phyloP scores from a whole-genome alignment of 2,113 vertebrate species.

The Pipa parva region DNA sequence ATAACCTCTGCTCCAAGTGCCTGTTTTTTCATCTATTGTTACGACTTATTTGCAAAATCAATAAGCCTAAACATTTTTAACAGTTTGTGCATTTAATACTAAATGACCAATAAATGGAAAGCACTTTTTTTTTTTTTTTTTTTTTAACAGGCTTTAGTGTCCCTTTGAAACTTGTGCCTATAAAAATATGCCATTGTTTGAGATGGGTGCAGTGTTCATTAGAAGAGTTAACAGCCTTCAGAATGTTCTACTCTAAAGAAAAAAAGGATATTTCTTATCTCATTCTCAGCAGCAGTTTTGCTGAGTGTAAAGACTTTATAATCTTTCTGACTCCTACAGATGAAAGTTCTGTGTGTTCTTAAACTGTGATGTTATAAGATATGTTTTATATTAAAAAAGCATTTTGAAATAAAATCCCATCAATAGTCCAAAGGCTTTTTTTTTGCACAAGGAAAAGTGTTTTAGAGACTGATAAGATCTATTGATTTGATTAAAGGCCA shows the following conservation, averaged over 20 bases:
- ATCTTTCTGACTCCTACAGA: conserved; percentile 28
- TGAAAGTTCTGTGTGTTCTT: conserved; percentile 24
- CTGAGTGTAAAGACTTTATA: conserved; percentile 34
- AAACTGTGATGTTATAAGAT: conserved; percentile 28
- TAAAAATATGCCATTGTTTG: too few relatives aligned
- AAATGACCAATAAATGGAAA: too few relatives aligned
- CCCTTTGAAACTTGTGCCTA: too few relatives aligned
- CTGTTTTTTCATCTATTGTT: too few relatives aligned
- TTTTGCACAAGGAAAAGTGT: background rate
- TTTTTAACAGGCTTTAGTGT: too few relatives aligned
- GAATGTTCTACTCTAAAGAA: conserved; percentile 5
- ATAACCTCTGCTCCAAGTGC: too few relatives aligned
- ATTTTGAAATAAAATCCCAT: conserved; percentile 21
- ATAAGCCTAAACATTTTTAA: too few relatives aligned
- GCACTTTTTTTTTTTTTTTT: too few relatives aligned
- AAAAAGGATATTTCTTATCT: conserved; percentile 35
- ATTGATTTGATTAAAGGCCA: conserved; percentile 39
- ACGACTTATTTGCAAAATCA: too few relatives aligned
- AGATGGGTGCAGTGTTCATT: too few relatives aligned
- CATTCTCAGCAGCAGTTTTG: conserved; percentile 18
- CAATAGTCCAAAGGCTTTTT: conserved; percentile 15
- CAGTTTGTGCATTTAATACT: too few relatives aligned
- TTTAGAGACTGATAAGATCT: conserved; percentile 44
- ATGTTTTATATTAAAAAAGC: conserved; percentile 35
- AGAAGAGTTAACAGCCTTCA: background rate